Percentiles rank a stretch among this genome's conserved stretches.
phyloP scores from a whole-genome alignment of 2,797 vertebrate genomes.

The Myoxocephalus aenaeus region DNA sequence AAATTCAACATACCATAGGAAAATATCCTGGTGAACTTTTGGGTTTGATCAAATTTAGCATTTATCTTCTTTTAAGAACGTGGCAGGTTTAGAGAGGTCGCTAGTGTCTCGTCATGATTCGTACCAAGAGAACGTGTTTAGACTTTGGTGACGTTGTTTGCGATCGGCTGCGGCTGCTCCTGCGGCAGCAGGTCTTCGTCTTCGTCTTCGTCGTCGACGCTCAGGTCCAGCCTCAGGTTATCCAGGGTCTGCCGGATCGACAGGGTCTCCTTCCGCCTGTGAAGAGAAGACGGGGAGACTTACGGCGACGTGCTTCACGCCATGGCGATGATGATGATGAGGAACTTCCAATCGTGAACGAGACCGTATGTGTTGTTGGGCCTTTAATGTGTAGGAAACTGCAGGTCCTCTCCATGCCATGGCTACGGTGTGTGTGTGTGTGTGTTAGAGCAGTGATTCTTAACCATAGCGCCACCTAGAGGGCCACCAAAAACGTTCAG shows the following conservation, averaged over 20 bases:
- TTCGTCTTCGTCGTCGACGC: constrained; percentile 71
- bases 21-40: background rate
- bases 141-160: constrained; percentile 54
- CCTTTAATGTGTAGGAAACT: background rate
- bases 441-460: too few species aligned
- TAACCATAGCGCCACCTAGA: too few species aligned
- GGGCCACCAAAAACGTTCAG: too few species aligned
- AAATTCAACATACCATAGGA: background rate
- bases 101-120: background rate
- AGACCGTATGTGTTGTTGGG: background rate
- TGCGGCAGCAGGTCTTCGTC: constrained; percentile 9
- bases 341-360: background rate
- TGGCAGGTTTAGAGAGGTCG: background rate
- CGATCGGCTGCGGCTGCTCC: constrained; percentile 4
- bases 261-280: constrained; percentile 81
- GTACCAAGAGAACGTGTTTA: constrained; percentile 26
- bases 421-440: background rate
- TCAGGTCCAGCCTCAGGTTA: constrained; percentile 79
- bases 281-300: background rate
- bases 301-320: background rate
- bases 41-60: background rate
- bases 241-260: constrained; percentile 81
- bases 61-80: background rate
- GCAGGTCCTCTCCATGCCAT: background rate
- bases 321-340: background rate